phyloP scores from a whole-genome alignment of 2,797 vertebrate species.

The Typhlichthys subterraneus region DNA sequence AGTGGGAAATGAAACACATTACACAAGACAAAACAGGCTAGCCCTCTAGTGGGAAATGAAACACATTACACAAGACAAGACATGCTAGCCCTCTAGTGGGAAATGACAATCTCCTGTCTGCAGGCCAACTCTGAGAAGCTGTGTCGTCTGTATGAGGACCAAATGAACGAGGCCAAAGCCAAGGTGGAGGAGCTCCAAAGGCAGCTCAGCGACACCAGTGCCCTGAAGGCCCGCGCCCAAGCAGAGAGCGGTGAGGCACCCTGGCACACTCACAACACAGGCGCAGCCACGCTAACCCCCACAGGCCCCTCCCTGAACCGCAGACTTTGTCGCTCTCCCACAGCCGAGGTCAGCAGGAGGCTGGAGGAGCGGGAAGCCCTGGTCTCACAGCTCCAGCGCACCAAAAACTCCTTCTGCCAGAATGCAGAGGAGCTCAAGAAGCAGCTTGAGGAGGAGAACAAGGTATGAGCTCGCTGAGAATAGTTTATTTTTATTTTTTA shows the following conservation, averaged over 20 bases:
- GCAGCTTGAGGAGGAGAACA: conserved; percentile 92
- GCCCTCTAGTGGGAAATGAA: too few relatives aligned
- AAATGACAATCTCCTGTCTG: neutral
- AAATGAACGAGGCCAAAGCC: conserved; percentile 87
- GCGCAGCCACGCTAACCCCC: neutral
- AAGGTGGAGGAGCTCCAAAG: conserved; percentile 90
- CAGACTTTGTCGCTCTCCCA: neutral
- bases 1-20: too few relatives aligned
- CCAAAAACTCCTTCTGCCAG: conserved; percentile 85
- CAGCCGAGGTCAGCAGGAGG: conserved; percentile 86
- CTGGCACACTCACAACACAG: neutral
- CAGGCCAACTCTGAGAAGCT: conserved; percentile 88
- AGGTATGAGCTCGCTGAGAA: conserved; percentile 71
- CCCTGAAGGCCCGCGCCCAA: conserved; percentile 83
- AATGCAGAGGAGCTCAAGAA: conserved; percentile 89
- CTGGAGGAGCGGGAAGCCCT: conserved; percentile 88
- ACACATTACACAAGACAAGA: too few relatives aligned
- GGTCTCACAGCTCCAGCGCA: conserved; percentile 88
- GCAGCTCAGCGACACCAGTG: conserved; percentile 82
- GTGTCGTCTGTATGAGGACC: conserved; percentile 89
- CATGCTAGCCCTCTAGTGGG: too few relatives aligned
- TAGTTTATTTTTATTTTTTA: neutral
- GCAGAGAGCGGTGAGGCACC: conserved; percentile 82
- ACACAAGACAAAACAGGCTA: too few relatives aligned
- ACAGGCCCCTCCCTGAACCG: neutral